Evolutionary conservation across 1,140 invertebrate genomes (phyloP).

Genomic region (Coenobita brevimanus): DNA sequence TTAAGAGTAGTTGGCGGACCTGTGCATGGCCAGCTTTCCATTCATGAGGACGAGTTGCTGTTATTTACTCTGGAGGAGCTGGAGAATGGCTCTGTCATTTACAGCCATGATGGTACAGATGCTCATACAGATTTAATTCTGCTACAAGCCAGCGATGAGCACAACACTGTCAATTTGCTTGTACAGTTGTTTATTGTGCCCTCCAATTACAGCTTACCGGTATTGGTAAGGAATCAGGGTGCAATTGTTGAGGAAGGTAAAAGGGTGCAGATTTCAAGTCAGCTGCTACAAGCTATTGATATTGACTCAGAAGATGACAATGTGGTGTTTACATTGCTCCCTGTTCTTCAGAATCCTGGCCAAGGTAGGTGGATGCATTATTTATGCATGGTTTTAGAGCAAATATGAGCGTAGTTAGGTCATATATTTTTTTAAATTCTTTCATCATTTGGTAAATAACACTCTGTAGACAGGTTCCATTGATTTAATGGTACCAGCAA

Average conservation of each 20-base stretch:
- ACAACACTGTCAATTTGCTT: constrained; percentile 63
- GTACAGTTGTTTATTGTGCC: constrained; percentile 58
- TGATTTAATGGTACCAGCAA: too few relatives aligned
- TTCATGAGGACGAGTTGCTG: constrained; percentile 50
- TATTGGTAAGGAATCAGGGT: constrained; percentile 62
- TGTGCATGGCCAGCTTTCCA: constrained; percentile 48
- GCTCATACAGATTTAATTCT: constrained; percentile 43
- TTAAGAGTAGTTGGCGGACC: constrained; percentile 60
- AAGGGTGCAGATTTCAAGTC: constrained; percentile 58
- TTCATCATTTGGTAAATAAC: too few relatives aligned
- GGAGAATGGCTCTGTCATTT: constrained; percentile 33
- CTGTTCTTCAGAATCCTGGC: constrained; percentile 56
- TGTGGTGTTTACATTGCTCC: constrained; percentile 57
- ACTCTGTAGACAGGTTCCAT: too few relatives aligned
- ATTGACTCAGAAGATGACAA: constrained; percentile 66
- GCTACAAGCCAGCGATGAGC: constrained; percentile 64
- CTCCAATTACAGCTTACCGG: constrained; percentile 43
- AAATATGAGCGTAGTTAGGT: too few relatives aligned
- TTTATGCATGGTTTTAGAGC: too few relatives aligned
- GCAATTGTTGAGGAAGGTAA: constrained; percentile 39
- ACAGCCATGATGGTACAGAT: constrained; percentile 44
- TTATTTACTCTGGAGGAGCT: constrained; percentile 60
- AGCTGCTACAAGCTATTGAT: constrained; percentile 61
- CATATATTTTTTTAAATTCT: too few relatives aligned
- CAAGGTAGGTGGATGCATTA: constrained; percentile 29